Evolutionary conservation across 2,797 vertebrate genomes (phyloP), one percentile per base, ranked within the genome.

Genomic region (Threskiornis aethiopicus): DNA sequence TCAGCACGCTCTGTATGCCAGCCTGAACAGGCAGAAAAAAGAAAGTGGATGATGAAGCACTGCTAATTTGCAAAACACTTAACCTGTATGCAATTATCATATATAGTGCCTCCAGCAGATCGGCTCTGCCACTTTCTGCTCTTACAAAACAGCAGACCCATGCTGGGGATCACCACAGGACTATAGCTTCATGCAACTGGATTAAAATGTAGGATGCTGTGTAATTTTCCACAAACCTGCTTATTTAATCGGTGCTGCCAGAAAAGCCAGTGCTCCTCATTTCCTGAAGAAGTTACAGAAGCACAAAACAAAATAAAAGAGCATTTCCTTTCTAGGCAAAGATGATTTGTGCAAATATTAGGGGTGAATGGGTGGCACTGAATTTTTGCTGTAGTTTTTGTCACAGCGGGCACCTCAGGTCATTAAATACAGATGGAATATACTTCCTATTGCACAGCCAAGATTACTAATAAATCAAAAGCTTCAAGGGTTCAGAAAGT

Each of bases 51-150:
- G 92, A 96, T 92, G 88, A 89, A 97, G 77, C 72, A 79, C 84
- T 62, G 69, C 70, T 93, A 84, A 96, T 97, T 96, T 97, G 83
- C 85, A 95, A 90, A 94, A 89, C 94, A 93, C 81, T 97, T 97
- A 96, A 96, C 93, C 92, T 96, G 89, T 33, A 26, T 33, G 51
- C 83, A 96, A 82, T 97, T 95, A 96, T 84, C 95, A 81, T 81
- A 80, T 84, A 83, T 44, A 96, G 78, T 84, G 78, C 72, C 78
- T 96, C 88, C 28, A 75, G 57, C 66, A 93, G 88, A 91, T 71
- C 81, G 46, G 61, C 80, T 87, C 67, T 64, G 47, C 70, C 47
- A 47, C 78, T 79, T 83, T 39, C 49, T 4, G 3, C 61, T 94
- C 61, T 81, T 51, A 78, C 66, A 86, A 76, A 96, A 71, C 58